These are phyloP conservation scores for Andricus curvator DNA, from an alignment of 2,888 invertebrate genomes.

Conservation along the genomic window DNA sequence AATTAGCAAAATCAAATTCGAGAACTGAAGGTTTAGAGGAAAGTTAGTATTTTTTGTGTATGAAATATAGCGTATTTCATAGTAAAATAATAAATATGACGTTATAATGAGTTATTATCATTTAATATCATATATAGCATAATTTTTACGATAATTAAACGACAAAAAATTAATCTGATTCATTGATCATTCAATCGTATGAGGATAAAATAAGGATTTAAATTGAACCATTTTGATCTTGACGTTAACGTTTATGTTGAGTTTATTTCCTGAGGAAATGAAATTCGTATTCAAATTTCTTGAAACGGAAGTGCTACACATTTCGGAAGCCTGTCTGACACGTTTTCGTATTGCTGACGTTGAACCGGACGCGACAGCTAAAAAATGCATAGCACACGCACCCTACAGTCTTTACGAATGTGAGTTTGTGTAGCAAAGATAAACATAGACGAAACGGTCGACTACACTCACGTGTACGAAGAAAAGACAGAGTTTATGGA, in stretches of 20 bases:
- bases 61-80: too few species aligned
- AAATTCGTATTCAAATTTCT: neutral
- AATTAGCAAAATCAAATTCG: too few species aligned
- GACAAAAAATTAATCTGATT: too few species aligned
- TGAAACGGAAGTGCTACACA: neutral
- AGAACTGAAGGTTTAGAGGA: too few species aligned
- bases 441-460: slow-evolving; percentile 25
- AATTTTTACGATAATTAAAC: too few species aligned
- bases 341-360: slow-evolving; percentile 25
- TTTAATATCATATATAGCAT: too few species aligned
- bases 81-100: too few species aligned
- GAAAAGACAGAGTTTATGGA: neutral
- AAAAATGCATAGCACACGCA: slow-evolving; percentile 19
- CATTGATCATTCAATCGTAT: too few species aligned
- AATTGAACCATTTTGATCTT: too few species aligned
- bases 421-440: slow-evolving; percentile 13
- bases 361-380: slow-evolving; percentile 24
- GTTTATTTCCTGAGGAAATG: slow-evolving; percentile 9
- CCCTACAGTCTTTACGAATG: neutral
- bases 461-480: slow-evolving; percentile 21
- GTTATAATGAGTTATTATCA: too few species aligned
- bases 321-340: slow-evolving; percentile 27
- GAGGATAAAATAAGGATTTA: too few species aligned
- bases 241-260: neutral
- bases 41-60: too few species aligned